phyloP scores from a whole-genome alignment of 2,888 invertebrate genomes.

The Meliscaeva auricollis region DNA sequence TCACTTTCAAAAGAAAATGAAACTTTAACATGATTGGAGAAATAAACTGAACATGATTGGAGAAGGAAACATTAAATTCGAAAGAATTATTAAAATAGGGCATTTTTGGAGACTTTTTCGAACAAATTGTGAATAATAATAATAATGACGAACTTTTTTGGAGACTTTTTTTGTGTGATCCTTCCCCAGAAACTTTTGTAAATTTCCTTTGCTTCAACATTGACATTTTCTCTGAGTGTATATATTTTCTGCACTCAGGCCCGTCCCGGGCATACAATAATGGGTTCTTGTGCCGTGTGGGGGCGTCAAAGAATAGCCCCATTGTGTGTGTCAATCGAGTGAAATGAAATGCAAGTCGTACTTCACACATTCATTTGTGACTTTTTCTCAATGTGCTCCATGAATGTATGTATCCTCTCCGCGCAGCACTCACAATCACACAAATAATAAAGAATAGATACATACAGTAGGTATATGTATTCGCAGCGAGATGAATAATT shows the following conservation, averaged over 20 bases:
- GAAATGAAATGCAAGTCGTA: slow-evolving; percentile 76
- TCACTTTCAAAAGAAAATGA: too few species aligned
- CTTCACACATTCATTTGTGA: slow-evolving; percentile 68
- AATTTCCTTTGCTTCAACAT: too few species aligned
- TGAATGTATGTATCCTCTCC: slow-evolving; percentile 22
- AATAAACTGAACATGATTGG: too few species aligned
- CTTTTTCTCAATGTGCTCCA: slow-evolving; percentile 10
- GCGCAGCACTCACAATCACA: slow-evolving; percentile 5
- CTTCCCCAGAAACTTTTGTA: too few species aligned
- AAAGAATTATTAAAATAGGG: too few species aligned
- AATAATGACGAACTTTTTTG: too few species aligned
- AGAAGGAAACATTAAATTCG: too few species aligned
- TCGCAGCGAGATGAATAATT: slow-evolving; percentile 27
- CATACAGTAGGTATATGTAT: background rate
- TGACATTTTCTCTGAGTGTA: slow-evolving; percentile 5
- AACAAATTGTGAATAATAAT: too few species aligned
- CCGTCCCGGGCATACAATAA: slow-evolving; percentile 30
- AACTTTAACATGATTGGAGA: too few species aligned
- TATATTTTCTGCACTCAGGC: slow-evolving; percentile 5
- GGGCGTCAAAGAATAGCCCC: slow-evolving; percentile 52
- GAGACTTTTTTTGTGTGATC: too few species aligned
- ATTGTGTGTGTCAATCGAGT: slow-evolving; percentile 72
- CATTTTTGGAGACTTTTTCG: too few species aligned
- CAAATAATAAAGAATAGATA: background rate
- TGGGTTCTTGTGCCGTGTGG: slow-evolving; percentile 33